Conservation (phyloP, 2,888 invertebrate genomes). For the Bhutanitis thaidina region DNA sequence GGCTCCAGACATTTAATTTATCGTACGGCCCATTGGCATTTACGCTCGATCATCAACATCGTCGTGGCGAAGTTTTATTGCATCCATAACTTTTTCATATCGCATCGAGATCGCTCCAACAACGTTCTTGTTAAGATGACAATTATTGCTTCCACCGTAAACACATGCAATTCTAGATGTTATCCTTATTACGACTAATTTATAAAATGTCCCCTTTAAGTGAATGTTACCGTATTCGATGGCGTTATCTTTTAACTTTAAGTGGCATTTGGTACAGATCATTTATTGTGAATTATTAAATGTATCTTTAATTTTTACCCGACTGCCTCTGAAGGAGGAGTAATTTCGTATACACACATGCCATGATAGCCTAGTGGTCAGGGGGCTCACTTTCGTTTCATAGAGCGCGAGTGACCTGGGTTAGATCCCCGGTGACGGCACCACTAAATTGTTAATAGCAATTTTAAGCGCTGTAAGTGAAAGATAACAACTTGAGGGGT, state of each 20-base stretch:
- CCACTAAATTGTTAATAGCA: too few species aligned
- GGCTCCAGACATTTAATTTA: conserved; percentile 11
- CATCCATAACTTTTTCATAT: conserved; percentile 41
- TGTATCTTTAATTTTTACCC: too few species aligned
- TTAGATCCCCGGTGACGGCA: too few species aligned
- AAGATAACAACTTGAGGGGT: too few species aligned
- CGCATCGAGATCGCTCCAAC: conserved; percentile 41
- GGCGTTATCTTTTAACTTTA: not conserved
- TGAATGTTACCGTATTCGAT: not conserved
- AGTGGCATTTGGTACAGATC: not conserved
- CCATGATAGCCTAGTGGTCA: too few species aligned
- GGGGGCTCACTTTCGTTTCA: too few species aligned
- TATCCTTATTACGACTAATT: conserved; percentile 15
- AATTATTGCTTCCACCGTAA: conserved; percentile 16
- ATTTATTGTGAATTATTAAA: too few species aligned
- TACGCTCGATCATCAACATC: conserved; percentile 53
- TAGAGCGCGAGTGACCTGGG: too few species aligned
- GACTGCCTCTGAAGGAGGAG: too few species aligned
- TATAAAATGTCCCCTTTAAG: conserved; percentile 12
- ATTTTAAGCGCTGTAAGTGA: too few species aligned
- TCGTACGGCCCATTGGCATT: conserved; percentile 39
- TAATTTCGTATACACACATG: too few species aligned
- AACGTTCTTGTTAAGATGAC: conserved; percentile 43
- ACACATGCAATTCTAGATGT: conserved; percentile 12
- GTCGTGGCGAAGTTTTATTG: conserved; percentile 46